These are phyloP conservation scores for Hydraecia micacea DNA, from an alignment of 2,888 invertebrate species.

Conservation along the genomic window DNA sequence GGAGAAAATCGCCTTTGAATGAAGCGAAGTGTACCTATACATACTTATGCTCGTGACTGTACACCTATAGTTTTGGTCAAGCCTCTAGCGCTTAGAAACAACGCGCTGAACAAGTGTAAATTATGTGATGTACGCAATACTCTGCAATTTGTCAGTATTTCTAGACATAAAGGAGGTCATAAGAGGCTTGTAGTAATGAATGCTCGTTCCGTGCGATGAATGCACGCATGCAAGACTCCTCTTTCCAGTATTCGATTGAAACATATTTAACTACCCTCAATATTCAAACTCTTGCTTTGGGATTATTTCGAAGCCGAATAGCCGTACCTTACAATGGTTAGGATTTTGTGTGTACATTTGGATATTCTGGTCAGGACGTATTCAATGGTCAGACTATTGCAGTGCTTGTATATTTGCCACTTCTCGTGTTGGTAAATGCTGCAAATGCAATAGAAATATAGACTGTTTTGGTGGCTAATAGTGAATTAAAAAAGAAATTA, in stretches of 20 bases:
- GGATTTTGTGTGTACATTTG: not conserved
- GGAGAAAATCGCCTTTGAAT: no score
- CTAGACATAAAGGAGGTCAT: not conserved
- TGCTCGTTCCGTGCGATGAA: not conserved
- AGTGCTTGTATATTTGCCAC: no score
- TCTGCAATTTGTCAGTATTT: not conserved
- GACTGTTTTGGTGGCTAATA: no score
- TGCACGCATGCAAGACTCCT: not conserved
- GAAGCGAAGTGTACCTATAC: no score
- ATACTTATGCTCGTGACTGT: no score
- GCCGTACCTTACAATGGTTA: not conserved
- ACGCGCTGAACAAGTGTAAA: not conserved
- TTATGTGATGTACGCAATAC: not conserved
- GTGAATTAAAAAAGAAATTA: no score
- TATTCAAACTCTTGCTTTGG: not conserved
- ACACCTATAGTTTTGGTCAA: not conserved
- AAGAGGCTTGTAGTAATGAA: not conserved
- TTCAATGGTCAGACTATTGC: not conserved
- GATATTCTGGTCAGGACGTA: not conserved
- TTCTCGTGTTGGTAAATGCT: no score
- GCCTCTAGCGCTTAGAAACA: not conserved
- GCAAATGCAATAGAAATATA: no score
- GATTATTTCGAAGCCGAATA: constrained; percentile 9
- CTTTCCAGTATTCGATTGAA: not conserved
- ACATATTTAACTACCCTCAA: not conserved